phyloP scores from a whole-genome alignment of 2,113 vertebrate genomes.

The Upupa epops region DNA sequence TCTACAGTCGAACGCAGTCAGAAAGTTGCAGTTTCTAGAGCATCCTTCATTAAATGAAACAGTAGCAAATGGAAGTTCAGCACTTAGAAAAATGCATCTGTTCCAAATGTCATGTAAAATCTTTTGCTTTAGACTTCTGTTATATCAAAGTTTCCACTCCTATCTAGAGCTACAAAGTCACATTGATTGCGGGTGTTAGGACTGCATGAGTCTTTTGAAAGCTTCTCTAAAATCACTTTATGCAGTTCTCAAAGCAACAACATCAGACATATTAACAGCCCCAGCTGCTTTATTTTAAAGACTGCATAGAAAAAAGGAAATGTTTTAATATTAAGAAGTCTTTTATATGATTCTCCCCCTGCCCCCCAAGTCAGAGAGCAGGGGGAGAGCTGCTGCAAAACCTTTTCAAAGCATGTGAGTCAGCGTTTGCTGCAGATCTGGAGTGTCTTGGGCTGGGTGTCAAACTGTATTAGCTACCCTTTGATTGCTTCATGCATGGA shows the following conservation, averaged over 20 bases:
- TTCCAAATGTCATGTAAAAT: constrained; percentile 29
- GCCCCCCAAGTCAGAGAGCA: neutral
- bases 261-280: constrained; percentile 54
- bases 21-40: neutral
- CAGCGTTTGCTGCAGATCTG: neutral
- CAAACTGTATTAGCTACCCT: neutral
- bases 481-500: neutral
- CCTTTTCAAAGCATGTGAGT: neutral
- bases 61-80: constrained; percentile 40
- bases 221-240: constrained; percentile 39
- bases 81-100: neutral
- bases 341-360: constrained; percentile 12
- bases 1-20: neutral
- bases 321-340: constrained; percentile 59
- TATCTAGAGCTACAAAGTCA: constrained; percentile 29
- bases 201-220: constrained; percentile 31
- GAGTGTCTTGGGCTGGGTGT: neutral
- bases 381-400: neutral
- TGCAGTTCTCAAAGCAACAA: constrained; percentile 52
- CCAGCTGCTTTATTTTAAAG: constrained; percentile 58
- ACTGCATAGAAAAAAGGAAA: constrained; percentile 49
- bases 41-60: constrained; percentile 22
- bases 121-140: constrained; percentile 29
- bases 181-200: neutral
- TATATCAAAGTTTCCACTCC: constrained; percentile 32